phyloP scores from a whole-genome alignment of 2,113 vertebrate genomes.

The Hippocampus guttulatus region DNA sequence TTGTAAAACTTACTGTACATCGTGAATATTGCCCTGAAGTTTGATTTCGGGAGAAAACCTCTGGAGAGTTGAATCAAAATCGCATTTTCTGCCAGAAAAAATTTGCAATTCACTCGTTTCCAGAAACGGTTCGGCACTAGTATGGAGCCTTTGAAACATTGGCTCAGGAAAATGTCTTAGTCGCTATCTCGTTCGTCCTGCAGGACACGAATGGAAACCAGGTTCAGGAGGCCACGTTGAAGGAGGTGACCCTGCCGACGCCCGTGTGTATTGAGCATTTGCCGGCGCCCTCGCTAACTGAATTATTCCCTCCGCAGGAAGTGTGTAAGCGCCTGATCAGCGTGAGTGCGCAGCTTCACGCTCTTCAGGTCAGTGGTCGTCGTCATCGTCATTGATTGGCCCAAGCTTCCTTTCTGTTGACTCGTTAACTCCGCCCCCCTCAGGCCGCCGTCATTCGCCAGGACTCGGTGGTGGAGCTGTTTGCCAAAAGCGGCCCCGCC shows the following conservation, averaged over 20 bases:
- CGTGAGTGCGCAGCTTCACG: slow-evolving; percentile 80
- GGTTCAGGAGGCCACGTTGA: slow-evolving; percentile 74
- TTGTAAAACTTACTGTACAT: too few relatives aligned
- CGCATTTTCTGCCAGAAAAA: too few relatives aligned
- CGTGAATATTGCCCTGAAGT: too few relatives aligned
- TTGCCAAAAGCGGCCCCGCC: slow-evolving; percentile 30
- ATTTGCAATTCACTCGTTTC: too few relatives aligned
- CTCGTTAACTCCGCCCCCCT: background rate
- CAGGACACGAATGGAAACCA: slow-evolving; percentile 91
- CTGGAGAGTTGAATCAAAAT: too few relatives aligned
- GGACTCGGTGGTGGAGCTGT: slow-evolving; percentile 81
- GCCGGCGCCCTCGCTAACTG: background rate
- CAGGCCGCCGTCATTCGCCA: slow-evolving; percentile 83
- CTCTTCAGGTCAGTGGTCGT: slow-evolving; percentile 75
- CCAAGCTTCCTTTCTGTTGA: background rate
- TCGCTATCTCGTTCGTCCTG: background rate
- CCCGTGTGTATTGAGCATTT: background rate
- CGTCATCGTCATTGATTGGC: background rate
- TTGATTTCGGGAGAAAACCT: too few relatives aligned
- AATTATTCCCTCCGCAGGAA: slow-evolving; percentile 66
- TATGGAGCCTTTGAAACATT: too few relatives aligned
- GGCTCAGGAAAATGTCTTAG: background rate
- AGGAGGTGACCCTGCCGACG: slow-evolving; percentile 69
- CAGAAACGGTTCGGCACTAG: too few relatives aligned
- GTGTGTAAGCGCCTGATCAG: slow-evolving; percentile 75